A percentile compares a stretch with the other conserved stretches of the same genome.
These are phyloP conservation scores for Sinohyriopsis cumingii DNA, from an alignment of 2,888 invertebrate genomes.

Conservation along the genomic window DNA sequence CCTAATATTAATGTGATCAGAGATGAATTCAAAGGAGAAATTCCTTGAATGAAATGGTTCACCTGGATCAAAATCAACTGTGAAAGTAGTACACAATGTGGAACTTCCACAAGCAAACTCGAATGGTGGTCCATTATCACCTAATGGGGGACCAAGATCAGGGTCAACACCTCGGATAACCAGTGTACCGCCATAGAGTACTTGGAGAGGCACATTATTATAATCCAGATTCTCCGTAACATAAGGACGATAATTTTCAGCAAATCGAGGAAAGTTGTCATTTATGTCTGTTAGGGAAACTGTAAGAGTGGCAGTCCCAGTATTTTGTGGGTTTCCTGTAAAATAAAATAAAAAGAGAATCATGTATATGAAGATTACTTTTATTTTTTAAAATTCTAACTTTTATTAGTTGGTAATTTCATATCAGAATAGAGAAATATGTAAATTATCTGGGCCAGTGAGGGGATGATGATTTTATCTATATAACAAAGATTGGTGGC, in stretches of 20 bases:
- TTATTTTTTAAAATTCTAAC: too few species aligned
- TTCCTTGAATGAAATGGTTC: not conserved
- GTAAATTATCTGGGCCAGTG: too few species aligned
- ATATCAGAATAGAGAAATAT: too few species aligned
- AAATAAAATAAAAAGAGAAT: conserved; percentile 4
- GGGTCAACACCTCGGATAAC: conserved; percentile 53
- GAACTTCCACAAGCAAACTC: conserved; percentile 74
- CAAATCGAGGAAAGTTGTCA: conserved; percentile 97
- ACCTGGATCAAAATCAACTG: conserved; percentile 5
- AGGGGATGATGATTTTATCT: too few species aligned
- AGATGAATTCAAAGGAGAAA: too few species aligned
- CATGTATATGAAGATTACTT: too few species aligned
- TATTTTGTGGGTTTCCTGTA: conserved; percentile 59
- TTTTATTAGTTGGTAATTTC: too few species aligned
- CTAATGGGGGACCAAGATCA: conserved; percentile 40
- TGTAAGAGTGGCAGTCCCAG: conserved; percentile 93
- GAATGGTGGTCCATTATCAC: conserved; percentile 79
- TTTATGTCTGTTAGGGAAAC: conserved; percentile 95
- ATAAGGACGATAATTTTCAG: conserved; percentile 69
- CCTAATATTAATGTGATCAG: too few species aligned
- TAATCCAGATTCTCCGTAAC: conserved; percentile 25
- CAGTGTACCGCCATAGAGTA: not conserved
- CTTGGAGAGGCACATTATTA: not conserved
- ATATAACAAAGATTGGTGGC: too few species aligned
- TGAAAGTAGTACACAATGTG: conserved; percentile 15